Evolutionary conservation across 1,140 invertebrate species (phyloP), one percentile per base, ranked within the genome.

Genomic region (Drosophila chauvacae): DNA sequence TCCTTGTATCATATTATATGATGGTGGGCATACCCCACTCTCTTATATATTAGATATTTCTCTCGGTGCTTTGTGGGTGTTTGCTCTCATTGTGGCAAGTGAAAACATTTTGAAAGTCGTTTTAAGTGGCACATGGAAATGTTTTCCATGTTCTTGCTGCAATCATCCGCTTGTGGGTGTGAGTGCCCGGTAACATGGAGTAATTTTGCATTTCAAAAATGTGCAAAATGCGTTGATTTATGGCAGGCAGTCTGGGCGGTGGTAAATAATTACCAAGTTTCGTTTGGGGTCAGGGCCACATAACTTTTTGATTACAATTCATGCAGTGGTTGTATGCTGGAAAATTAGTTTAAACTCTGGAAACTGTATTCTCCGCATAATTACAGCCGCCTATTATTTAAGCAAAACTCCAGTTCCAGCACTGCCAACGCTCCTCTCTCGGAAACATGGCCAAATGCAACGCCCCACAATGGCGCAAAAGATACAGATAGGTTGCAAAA

Each of bases 31-130:
- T 23, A 23, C 3, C 23, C 23, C 23, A 23, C 2, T 23, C 23
- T 23, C 28, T 28, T 11, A 7, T 3, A 16, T 30, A 33, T 7
- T 23, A 23, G 1, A 2, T 5, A 23, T 55, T 61, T 62, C 28
- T 44, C 30, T 3, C 62, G 10, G 66, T 70, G 63, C 18, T 23
- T 63, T 75, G 81, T 77, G 81, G 66, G 72, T 60, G 70, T 5
- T 39, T 45, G 70, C 45, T 69, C 62, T 60, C 33, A 57, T 73
- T 60, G 82, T 53, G 59, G 80, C 77, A 83, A 86, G 83, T 86
- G 83, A 87, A 86, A 86, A 83, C 66, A 72, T 83, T 83, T 87
- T 80, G 84, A 86, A 86, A 86, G 83, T 87, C 58, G 79, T 82
- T 82, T 77, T 69, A 77, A 85, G 72, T 85, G 81, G 64, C 72